Evolutionary conservation across 1,140 invertebrate genomes (phyloP).

Genomic region (Drosophila teissieri): DNA sequence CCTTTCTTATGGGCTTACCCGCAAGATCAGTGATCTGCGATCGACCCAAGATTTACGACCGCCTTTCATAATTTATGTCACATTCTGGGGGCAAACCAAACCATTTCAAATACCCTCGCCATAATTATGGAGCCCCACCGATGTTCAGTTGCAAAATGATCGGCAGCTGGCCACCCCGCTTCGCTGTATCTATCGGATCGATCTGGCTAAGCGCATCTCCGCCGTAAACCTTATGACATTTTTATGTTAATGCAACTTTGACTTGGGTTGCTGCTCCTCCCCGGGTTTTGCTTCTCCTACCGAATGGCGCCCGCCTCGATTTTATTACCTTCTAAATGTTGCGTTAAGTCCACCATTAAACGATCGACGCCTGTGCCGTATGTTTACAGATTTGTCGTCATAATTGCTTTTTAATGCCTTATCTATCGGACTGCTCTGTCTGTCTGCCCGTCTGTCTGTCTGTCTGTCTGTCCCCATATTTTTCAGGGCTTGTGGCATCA

Average conservation of each 20-base stretch:
- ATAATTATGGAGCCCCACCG: conserved; percentile 12
- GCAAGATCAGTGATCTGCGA: conserved; percentile 49
- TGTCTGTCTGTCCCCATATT: conserved; percentile 14
- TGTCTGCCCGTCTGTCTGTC: background rate
- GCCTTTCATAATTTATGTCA: conserved; percentile 63
- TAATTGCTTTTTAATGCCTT: conserved; percentile 84
- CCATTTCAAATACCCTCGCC: conserved; percentile 27
- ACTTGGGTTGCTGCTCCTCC: conserved; percentile 35
- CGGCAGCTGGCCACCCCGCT: conserved; percentile 42
- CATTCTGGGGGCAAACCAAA: conserved; percentile 7
- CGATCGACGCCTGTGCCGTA: conserved; percentile 68
- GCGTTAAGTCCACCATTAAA: conserved; percentile 83
- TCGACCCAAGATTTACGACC: conserved; percentile 64
- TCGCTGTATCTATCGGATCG: conserved; percentile 48
- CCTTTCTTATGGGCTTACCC: conserved; percentile 20
- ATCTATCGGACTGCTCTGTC: conserved; percentile 59
- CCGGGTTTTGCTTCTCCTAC: conserved; percentile 2
- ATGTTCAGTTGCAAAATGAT: conserved; percentile 68
- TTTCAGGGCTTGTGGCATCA: conserved; percentile 27
- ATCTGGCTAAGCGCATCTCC: conserved; percentile 69
- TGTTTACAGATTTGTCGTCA: conserved; percentile 84
- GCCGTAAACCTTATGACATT: conserved; percentile 81
- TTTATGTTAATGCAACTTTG: conserved; percentile 82
- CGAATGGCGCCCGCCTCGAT: conserved; percentile 53
- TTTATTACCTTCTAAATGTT: conserved; percentile 84